These are phyloP conservation scores for Rhinatrema bivittatum DNA, from an alignment of 2,797 vertebrate genomes.

Conservation along the genomic window DNA sequence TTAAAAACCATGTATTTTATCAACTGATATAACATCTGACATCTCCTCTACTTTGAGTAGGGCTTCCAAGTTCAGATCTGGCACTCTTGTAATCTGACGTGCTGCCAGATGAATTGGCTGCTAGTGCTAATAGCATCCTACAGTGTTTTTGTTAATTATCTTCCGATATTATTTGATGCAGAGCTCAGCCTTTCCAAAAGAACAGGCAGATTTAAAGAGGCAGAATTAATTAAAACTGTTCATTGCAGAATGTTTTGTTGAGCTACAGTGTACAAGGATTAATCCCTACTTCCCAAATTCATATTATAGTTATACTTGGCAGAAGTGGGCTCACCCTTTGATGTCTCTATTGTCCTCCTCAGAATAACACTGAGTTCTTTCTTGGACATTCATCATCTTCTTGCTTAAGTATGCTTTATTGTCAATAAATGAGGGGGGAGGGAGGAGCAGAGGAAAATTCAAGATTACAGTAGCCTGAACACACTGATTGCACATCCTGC, in stretches of 20 bases:
- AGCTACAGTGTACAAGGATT: slow-evolving; percentile 23
- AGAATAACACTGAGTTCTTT: slow-evolving; percentile 50
- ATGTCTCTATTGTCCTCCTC: too few species aligned
- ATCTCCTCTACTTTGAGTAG: not conserved
- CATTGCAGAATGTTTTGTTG: slow-evolving; percentile 35
- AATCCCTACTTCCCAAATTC: slow-evolving; percentile 13
- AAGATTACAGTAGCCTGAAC: too few species aligned
- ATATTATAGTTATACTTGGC: slow-evolving; percentile 20
- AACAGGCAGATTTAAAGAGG: slow-evolving; percentile 48
- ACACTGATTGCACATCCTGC: too few species aligned
- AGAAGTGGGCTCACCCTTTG: slow-evolving; percentile 29
- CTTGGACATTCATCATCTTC: too few species aligned
- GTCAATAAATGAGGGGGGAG: too few species aligned
- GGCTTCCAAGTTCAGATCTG: slow-evolving; percentile 24
- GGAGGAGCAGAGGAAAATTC: too few species aligned
- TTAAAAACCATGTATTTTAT: slow-evolving; percentile 19
- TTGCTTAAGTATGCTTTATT: too few species aligned
- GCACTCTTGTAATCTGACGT: slow-evolving; percentile 2
- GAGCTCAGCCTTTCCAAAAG: slow-evolving; percentile 51
- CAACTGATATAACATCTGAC: not conserved
- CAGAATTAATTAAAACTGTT: slow-evolving; percentile 63
- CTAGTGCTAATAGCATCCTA: slow-evolving; percentile 26
- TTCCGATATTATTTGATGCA: slow-evolving; percentile 28
- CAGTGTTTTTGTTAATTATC: slow-evolving; percentile 49
- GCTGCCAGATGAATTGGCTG: slow-evolving; percentile 22